Evolutionary conservation across 2,113 vertebrate genomes (phyloP).

Genomic region (Mohoua ochrocephala): DNA sequence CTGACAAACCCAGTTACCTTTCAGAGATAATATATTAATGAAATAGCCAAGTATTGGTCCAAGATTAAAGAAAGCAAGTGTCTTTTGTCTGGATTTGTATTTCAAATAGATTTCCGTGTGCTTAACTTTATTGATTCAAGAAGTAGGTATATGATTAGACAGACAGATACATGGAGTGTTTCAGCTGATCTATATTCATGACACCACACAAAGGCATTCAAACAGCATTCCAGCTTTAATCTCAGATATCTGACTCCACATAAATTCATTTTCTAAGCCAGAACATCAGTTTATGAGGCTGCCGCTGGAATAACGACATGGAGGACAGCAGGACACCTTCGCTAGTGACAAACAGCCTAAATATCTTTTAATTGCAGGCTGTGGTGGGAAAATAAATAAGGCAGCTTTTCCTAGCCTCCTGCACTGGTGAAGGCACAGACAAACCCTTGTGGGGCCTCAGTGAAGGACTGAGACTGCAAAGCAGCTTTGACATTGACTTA

Average conservation of each 20-base stretch:
- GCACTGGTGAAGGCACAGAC: neutral
- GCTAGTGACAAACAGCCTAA: neutral
- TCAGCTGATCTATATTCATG: neutral
- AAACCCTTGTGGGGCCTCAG: neutral
- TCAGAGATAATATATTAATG: constrained; percentile 46
- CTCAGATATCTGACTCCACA: neutral
- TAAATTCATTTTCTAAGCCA: neutral
- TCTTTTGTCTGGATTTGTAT: constrained; percentile 11
- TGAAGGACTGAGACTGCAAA: neutral
- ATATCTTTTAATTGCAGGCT: neutral
- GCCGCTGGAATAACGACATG: neutral
- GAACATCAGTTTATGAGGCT: neutral
- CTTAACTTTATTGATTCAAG: constrained; percentile 32
- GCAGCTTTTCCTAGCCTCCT: neutral
- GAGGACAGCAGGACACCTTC: neutral
- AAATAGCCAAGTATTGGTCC: constrained; percentile 15
- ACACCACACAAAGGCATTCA: neutral
- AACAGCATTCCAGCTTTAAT: neutral
- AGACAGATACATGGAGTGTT: neutral
- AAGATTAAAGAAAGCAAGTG: constrained; percentile 26
- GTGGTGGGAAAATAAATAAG: neutral
- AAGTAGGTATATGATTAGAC: neutral
- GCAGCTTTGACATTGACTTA: neutral
- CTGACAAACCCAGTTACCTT: constrained; percentile 34
- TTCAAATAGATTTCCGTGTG: constrained; percentile 16